Evolutionary conservation across 1,140 invertebrate genomes (phyloP).

Genomic region (Drosophila obscura): DNA sequence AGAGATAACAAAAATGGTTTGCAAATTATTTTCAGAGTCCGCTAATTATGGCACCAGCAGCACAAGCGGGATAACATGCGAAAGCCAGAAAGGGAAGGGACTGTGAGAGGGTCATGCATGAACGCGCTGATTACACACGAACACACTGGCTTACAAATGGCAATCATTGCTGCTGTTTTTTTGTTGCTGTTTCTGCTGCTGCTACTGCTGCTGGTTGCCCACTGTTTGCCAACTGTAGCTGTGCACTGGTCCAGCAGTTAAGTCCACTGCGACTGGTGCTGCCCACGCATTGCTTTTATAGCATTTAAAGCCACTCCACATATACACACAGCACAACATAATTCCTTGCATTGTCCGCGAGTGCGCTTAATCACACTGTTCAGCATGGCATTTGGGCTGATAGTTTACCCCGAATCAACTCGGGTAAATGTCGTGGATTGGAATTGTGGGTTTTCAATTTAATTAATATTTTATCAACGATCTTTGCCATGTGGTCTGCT

Average conservation of each 20-base stretch:
- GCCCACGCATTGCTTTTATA: slow-evolving; percentile 37
- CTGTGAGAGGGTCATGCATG: slow-evolving; percentile 33
- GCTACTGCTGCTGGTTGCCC: not conserved
- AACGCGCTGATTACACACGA: slow-evolving; percentile 56
- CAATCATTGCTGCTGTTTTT: slow-evolving; percentile 36
- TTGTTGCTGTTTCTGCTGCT: slow-evolving; percentile 2
- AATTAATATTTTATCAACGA: too few relatives aligned
- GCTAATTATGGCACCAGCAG: slow-evolving; percentile 72
- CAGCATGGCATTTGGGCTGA: slow-evolving; percentile 7
- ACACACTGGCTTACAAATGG: slow-evolving; percentile 37
- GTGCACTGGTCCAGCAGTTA: slow-evolving; percentile 20
- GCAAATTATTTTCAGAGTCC: slow-evolving; percentile 60
- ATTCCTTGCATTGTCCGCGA: slow-evolving; percentile 37
- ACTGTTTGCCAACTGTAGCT: slow-evolving; percentile 29
- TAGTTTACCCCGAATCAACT: not conserved
- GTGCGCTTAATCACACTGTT: slow-evolving; percentile 22
- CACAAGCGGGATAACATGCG: slow-evolving; percentile 37
- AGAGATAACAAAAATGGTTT: slow-evolving; percentile 48
- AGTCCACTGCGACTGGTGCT: not conserved
- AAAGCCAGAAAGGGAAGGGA: slow-evolving; percentile 1
- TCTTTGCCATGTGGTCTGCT: too few relatives aligned
- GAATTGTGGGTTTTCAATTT: too few relatives aligned
- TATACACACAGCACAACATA: slow-evolving; percentile 17
- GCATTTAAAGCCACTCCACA: slow-evolving; percentile 64
- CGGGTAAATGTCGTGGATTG: not conserved